Percentiles rank a stretch among this genome's conserved stretches.
phyloP scores from a whole-genome alignment of 2,888 invertebrate species.

The Leucania comma region DNA sequence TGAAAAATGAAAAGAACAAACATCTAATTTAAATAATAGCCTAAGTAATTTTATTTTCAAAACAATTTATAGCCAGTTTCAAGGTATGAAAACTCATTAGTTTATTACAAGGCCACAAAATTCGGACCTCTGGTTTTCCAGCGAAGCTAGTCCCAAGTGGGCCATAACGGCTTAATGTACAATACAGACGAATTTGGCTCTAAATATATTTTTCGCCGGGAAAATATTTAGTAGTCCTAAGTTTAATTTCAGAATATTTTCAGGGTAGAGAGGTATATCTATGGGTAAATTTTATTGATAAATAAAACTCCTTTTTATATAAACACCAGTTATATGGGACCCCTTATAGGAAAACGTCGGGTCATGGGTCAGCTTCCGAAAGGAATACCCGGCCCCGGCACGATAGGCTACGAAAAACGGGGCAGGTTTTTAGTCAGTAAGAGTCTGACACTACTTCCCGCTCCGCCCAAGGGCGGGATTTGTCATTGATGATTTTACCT shows the following conservation, averaged over 20 bases:
- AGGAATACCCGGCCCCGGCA: too few species aligned
- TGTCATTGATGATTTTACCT: too few species aligned
- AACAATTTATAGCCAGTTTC: constrained; percentile 49
- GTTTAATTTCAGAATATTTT: constrained; percentile 1
- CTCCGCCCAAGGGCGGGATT: too few species aligned
- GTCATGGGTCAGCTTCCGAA: too few species aligned
- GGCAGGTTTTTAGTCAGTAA: too few species aligned
- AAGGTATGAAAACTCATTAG: constrained; percentile 60
- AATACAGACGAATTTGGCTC: constrained; percentile 50
- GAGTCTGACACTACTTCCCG: too few species aligned
- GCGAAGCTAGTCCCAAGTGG: constrained; percentile 44
- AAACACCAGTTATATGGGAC: too few species aligned
- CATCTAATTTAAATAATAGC: constrained; percentile 40
- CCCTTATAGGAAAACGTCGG: too few species aligned
- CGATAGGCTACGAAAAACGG: too few species aligned
- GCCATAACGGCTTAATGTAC: constrained; percentile 49
- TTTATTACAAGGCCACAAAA: constrained; percentile 57
- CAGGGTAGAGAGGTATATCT: not conserved
- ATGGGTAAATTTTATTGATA: not conserved
- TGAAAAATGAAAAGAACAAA: constrained; percentile 11
- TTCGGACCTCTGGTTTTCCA: constrained; percentile 55
- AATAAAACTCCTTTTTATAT: not conserved
- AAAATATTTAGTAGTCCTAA: constrained; percentile 33
- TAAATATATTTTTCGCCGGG: constrained; percentile 41
- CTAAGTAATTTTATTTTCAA: constrained; percentile 44